Evolutionary conservation across 1,140 invertebrate species (phyloP).

Genomic region (Aphidius ervi): DNA sequence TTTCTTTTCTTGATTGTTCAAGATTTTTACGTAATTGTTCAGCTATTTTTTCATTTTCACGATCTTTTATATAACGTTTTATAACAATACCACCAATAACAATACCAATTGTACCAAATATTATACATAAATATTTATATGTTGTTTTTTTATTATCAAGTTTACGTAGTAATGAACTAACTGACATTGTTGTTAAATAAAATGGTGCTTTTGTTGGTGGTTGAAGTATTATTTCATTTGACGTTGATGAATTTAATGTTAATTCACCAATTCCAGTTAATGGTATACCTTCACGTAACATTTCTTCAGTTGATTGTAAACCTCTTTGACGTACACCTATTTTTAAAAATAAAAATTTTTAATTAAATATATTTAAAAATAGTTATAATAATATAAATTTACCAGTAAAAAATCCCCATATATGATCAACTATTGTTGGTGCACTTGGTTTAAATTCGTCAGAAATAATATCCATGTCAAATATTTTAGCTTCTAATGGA

Average conservation of each 20-base stretch:
- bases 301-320: constrained; percentile 74
- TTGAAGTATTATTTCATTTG: constrained; percentile 57
- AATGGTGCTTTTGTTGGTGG: constrained; percentile 64
- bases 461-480: constrained; percentile 74
- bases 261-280: constrained; percentile 75
- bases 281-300: constrained; percentile 69
- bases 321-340: constrained; percentile 64
- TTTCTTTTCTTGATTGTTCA: constrained; percentile 60
- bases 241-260: constrained; percentile 9
- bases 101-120: constrained; percentile 65
- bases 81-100: constrained; percentile 62
- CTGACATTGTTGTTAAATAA: constrained; percentile 67
- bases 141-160: constrained; percentile 63
- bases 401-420: constrained; percentile 77
- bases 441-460: constrained; percentile 71
- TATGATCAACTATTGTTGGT: constrained; percentile 66
- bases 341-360: constrained; percentile 8
- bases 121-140: constrained; percentile 59
- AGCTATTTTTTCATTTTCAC: constrained; percentile 54
- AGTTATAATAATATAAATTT: background rate
- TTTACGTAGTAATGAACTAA: constrained; percentile 64
- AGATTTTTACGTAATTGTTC: constrained; percentile 58
- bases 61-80: constrained; percentile 60
- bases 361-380: background rate
- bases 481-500: constrained; percentile 66